Evolutionary conservation across 1,140 invertebrate genomes (phyloP), one percentile per base, ranked within the genome.

Genomic region (Aleiodes sp.): DNA sequence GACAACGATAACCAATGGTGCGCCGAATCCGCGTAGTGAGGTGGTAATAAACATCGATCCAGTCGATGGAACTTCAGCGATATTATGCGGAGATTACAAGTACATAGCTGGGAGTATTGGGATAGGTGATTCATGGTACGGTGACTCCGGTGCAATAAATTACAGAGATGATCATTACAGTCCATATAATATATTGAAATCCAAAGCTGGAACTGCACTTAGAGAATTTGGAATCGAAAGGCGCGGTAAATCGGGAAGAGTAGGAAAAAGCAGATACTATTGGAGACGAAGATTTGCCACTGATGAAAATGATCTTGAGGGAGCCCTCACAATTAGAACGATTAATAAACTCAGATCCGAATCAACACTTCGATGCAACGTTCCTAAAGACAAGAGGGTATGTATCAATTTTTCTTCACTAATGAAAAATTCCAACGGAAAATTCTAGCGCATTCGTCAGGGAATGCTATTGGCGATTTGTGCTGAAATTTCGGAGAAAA

Each of bases 21-120:
- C 74, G 0, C 70, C 78, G 8, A 88, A 89, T 64, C 82, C 89
- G 4, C 78, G 93, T 75, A 86, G 82, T 0, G 90, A 94, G 73
- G 81, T 95, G 4, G 79, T 96, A 0, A 89, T 94, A 74, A 92
- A 92, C 74, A 93, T 95, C 70, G 94, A 96, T 73, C 89, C 91
- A 14, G 81, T 89, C 4, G 85, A 81, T 57, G 19, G 6, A 84
- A 89, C 33, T 90, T 86, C 85, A 4, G 90, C 90, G 0, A 82
- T 94, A 9, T 84, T 92, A 68, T 75, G 86, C 61, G 91, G 90
- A 4, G 87, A 92, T 62, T 95, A 90, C 86, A 96, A 96, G 81
- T 89, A 94, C 68, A 75, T 95, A 0, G 88, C 89, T 59, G 93
- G 94, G 70, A 88, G 85, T 1, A 84, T 80, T 0, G 70, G 77